A percentile compares a stretch with the other conserved stretches of the same genome.
Evolutionary conservation across 1,140 invertebrate genomes (phyloP).

Genomic region (Psix sp.): DNA sequence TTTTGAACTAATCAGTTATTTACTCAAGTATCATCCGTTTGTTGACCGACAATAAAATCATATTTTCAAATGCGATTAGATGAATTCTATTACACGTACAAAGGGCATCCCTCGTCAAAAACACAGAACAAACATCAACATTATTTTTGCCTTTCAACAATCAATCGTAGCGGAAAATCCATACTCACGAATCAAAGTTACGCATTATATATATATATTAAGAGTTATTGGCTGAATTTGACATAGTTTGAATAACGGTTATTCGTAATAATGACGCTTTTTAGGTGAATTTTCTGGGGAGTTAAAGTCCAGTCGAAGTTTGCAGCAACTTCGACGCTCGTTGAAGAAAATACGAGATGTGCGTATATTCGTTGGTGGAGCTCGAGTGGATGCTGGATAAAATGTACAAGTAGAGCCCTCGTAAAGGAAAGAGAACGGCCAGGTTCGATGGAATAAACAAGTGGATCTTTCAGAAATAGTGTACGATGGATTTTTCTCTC

Average conservation of each 20-base stretch:
- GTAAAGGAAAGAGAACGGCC: constrained; percentile 46
- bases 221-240: too few species aligned
- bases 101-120: too few species aligned
- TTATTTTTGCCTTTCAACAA: too few species aligned
- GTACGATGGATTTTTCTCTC: constrained; percentile 42
- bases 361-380: constrained; percentile 45
- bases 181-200: too few species aligned
- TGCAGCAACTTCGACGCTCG: constrained; percentile 10
- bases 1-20: too few species aligned
- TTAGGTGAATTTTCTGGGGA: constrained; percentile 4
- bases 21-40: too few species aligned
- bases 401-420: constrained; percentile 38
- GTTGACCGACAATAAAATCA: too few species aligned
- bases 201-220: too few species aligned
- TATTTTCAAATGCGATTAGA: too few species aligned
- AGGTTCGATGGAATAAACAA: constrained; percentile 58
- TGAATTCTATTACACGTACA: too few species aligned
- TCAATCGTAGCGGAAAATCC: too few species aligned
- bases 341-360: constrained; percentile 35
- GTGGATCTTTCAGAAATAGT: constrained; percentile 40
- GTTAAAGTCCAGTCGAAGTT: constrained; percentile 20
- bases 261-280: constrained; percentile 24
- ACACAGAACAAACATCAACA: too few species aligned
- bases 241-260: constrained; percentile 2
- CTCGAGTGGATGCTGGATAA: constrained; percentile 28